A percentile compares a stretch with the other conserved stretches of the same genome.
Evolutionary conservation across 2,888 invertebrate genomes (phyloP).

Genomic region (Micoletzkya japonica): DNA sequence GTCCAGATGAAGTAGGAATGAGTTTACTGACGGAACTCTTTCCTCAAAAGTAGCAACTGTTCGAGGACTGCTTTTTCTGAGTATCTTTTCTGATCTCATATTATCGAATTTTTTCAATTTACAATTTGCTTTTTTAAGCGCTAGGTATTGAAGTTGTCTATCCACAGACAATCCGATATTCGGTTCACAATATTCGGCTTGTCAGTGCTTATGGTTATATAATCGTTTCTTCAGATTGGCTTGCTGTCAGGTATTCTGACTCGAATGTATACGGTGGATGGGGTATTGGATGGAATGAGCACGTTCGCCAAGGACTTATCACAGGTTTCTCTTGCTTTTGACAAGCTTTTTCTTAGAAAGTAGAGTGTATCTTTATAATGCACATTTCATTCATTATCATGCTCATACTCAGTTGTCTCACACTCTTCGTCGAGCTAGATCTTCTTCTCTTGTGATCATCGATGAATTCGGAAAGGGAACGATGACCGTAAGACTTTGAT

Average conservation of each 20-base stretch:
- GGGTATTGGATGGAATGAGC: slow-evolving; percentile 79
- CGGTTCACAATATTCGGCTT: too few species aligned
- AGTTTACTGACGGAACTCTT: too few species aligned
- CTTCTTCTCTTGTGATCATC: slow-evolving; percentile 77
- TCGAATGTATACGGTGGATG: slow-evolving; percentile 78
- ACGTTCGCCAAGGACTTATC: slow-evolving; percentile 83
- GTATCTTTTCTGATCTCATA: too few species aligned
- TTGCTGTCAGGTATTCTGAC: slow-evolving; percentile 66
- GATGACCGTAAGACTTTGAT: slow-evolving; percentile 63
- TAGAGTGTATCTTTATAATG: background rate
- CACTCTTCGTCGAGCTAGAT: slow-evolving; percentile 74
- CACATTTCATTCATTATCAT: background rate
- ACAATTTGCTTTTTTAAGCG: too few species aligned
- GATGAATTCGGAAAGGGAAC: slow-evolving; percentile 92
- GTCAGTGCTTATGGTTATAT: too few species aligned
- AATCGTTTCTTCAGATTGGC: background rate
- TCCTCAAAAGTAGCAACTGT: too few species aligned
- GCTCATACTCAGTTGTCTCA: slow-evolving; percentile 73
- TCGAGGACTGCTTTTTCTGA: too few species aligned
- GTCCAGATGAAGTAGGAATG: too few species aligned
- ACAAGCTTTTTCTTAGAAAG: background rate
- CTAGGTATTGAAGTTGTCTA: too few species aligned
- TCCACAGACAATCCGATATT: too few species aligned
- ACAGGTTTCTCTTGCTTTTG: too few species aligned
- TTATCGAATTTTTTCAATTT: too few species aligned